Conservation (phyloP, 2,113 vertebrate genomes). For the Porphyrio hochstetteri region DNA sequence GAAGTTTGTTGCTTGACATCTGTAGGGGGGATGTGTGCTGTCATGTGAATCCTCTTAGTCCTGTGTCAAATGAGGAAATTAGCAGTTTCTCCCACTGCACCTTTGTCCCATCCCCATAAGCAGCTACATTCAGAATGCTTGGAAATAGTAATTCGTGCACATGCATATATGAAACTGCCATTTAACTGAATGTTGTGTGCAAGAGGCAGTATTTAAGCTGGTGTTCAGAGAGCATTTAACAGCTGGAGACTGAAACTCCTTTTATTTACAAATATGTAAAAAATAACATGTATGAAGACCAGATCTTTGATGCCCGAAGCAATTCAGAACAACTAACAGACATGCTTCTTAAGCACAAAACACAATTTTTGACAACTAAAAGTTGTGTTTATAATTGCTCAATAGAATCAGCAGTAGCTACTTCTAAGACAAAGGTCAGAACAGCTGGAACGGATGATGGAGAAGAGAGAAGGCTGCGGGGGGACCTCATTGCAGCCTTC, state of each 20-base stretch:
- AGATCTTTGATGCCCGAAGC: neutral
- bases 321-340: neutral
- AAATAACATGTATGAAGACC: neutral
- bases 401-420: neutral
- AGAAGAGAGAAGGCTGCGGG: too few species aligned
- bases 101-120: neutral
- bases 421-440: neutral
- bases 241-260: neutral
- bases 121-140: neutral
- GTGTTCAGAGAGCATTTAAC: neutral
- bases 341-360: neutral
- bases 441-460: neutral
- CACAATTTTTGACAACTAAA: neutral
- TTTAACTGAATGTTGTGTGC: neutral
- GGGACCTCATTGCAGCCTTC: too few species aligned
- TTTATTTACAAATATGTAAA: neutral
- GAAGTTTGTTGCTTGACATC: neutral
- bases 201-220: neutral
- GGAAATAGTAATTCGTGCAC: neutral
- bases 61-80: neutral
- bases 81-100: neutral
- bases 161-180: neutral
- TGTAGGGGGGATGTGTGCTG: neutral
- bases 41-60: neutral
- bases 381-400: neutral